Evolutionary conservation across 1,140 invertebrate species (phyloP).

Genomic region (Mizuhopecten yessoensis): DNA sequence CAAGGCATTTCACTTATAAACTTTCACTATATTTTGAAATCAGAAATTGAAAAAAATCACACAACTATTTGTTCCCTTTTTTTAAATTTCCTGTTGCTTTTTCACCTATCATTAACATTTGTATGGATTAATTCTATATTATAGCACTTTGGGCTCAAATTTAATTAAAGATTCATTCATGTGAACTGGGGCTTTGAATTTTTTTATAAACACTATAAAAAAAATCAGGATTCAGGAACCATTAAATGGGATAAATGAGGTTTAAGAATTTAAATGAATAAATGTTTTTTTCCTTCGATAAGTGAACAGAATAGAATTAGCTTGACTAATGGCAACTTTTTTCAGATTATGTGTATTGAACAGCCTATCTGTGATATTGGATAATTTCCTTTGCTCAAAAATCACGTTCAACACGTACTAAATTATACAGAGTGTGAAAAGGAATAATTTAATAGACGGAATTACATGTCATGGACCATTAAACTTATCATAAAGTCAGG

Average conservation of each 20-base stretch:
- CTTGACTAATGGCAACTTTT: not conserved
- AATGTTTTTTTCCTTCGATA: not conserved
- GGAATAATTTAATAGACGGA: not conserved
- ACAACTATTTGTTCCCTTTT: too few relatives aligned
- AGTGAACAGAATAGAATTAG: not conserved
- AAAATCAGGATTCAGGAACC: not conserved
- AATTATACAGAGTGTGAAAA: conserved; percentile 2
- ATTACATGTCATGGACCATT: not conserved
- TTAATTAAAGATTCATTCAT: not conserved
- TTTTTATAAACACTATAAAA: not conserved
- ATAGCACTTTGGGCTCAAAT: too few relatives aligned
- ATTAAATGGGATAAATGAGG: not conserved
- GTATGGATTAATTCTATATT: too few relatives aligned
- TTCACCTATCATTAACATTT: not conserved
- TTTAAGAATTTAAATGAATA: not conserved
- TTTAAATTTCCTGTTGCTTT: conserved; percentile 4
- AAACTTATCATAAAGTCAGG: not conserved
- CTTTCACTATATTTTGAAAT: too few relatives aligned
- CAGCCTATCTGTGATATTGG: not conserved
- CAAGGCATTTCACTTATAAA: too few relatives aligned
- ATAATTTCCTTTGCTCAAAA: not conserved
- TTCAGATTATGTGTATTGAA: not conserved
- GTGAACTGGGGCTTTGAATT: not conserved
- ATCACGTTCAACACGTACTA: not conserved
- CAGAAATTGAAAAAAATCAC: not conserved